Percentiles rank a stretch among this genome's conserved stretches.
Evolutionary conservation across 2,888 invertebrate genomes (phyloP).

Genomic region (Mimumesa dahlbomi): DNA sequence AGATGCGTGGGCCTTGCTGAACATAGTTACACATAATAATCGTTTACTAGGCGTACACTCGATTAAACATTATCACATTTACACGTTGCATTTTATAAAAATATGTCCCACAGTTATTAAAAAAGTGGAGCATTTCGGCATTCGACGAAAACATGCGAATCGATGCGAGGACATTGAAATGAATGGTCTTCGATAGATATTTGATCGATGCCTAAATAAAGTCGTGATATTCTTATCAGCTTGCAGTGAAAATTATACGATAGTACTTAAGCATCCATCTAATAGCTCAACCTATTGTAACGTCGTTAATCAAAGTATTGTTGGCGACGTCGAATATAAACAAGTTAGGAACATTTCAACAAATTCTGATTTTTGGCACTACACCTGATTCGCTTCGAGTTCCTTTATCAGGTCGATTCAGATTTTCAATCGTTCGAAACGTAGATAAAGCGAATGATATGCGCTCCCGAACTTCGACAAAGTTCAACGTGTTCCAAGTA

Average conservation of each 20-base stretch:
- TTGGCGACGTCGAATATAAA: conserved; percentile 11
- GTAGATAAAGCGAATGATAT: neutral
- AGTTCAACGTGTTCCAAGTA: neutral
- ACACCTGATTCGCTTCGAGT: conserved; percentile 7
- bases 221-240: too few species aligned
- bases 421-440: neutral
- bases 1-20: conserved; percentile 9
- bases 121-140: conserved; percentile 22
- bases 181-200: neutral
- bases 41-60: conserved; percentile 16
- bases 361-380: conserved; percentile 42
- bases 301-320: neutral
- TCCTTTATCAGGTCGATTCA: too few species aligned
- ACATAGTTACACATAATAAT: conserved; percentile 31
- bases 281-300: neutral
- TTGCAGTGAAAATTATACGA: too few species aligned
- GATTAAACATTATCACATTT: conserved; percentile 46
- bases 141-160: conserved; percentile 12
- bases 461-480: conserved; percentile 1
- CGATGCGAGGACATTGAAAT: conserved; percentile 22
- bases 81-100: conserved; percentile 38
- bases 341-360: conserved; percentile 41
- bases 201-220: too few species aligned
- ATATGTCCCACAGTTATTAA: conserved; percentile 36
- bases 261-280: too few species aligned